phyloP scores from a whole-genome alignment of 2,888 invertebrate genomes.

The Heliconius erato region DNA sequence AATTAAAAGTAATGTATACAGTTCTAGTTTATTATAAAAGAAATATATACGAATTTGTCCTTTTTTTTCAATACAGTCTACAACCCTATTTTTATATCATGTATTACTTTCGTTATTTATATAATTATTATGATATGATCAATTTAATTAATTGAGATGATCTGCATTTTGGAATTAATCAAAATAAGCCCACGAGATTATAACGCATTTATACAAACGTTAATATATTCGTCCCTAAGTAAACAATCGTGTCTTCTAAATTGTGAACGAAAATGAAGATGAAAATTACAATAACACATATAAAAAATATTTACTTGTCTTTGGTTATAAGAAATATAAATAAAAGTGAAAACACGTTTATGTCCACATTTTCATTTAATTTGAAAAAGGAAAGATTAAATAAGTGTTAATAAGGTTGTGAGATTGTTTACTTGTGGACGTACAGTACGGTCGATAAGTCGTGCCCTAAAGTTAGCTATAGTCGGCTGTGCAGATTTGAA shows the following conservation, averaged over 20 bases:
- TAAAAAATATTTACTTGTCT: too few relatives aligned
- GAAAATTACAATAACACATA: too few relatives aligned
- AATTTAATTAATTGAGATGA: background rate
- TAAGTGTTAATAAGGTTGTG: background rate
- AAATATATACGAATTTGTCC: background rate
- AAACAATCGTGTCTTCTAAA: background rate
- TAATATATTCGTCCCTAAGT: background rate
- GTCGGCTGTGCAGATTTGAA: background rate
- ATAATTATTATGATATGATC: background rate
- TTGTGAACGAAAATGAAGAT: too few relatives aligned
- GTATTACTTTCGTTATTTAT: background rate
- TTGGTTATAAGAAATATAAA: too few relatives aligned
- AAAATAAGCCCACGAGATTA: background rate
- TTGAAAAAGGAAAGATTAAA: background rate
- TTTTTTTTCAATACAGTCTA: background rate
- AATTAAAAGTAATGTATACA: too few relatives aligned
- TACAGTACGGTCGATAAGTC: too few relatives aligned
- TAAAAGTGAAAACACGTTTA: too few relatives aligned
- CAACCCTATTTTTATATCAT: background rate
- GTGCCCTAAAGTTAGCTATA: background rate
- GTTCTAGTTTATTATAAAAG: too few relatives aligned
- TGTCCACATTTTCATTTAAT: background rate
- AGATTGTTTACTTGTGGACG: constrained; percentile 16
- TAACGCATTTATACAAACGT: background rate
- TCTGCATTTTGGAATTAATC: background rate